These are phyloP conservation scores for Melanotaenia pygmaea DNA, from an alignment of 2,797 vertebrate species.

Conservation along the genomic window DNA sequence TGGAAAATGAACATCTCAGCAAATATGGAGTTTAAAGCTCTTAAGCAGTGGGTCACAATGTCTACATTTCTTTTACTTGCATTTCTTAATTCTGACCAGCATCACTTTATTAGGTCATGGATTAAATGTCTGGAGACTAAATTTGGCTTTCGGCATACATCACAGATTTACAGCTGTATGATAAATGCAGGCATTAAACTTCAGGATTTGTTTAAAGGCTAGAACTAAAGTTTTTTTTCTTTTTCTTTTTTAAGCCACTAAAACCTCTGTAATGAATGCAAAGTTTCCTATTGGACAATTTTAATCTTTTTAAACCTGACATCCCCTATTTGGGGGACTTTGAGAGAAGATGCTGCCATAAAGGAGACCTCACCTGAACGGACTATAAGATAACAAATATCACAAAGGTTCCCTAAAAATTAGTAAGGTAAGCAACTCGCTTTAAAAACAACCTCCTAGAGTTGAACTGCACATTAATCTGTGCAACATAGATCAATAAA, in stretches of 20 bases:
- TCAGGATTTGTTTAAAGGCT: not conserved
- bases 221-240: not conserved
- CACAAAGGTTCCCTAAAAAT: too few species aligned
- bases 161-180: not conserved
- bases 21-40: not conserved
- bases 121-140: not conserved
- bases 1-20: not conserved
- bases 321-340: too few species aligned
- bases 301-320: too few species aligned
- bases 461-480: not conserved
- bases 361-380: too few species aligned
- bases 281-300: not conserved
- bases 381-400: too few species aligned
- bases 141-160: not conserved
- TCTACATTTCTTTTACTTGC: not conserved
- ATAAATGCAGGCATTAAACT: not conserved
- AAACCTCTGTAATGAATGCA: not conserved
- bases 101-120: not conserved
- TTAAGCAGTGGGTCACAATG: not conserved
- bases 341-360: too few species aligned
- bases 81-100: not conserved
- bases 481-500: too few species aligned
- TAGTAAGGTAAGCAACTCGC: too few species aligned
- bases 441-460: not conserved
- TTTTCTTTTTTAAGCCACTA: not conserved